A percentile compares a stretch with the other conserved stretches of the same genome.
Conservation (phyloP, 1,140 invertebrate genomes). For the Tribolium castaneum region DNA sequence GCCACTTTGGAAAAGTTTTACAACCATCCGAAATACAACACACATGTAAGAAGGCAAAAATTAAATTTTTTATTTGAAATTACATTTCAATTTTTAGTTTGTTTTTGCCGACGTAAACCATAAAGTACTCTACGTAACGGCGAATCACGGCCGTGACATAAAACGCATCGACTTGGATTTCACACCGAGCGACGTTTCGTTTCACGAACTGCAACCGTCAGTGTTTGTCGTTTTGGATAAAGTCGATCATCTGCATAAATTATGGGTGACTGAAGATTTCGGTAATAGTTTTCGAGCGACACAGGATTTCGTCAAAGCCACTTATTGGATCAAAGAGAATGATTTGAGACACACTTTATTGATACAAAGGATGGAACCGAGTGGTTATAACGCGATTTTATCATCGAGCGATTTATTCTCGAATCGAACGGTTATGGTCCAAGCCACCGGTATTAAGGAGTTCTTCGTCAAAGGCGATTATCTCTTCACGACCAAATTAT, state of each 20-base stretch:
- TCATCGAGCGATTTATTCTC: slow-evolving; percentile 66
- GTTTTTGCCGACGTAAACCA: slow-evolving; percentile 85
- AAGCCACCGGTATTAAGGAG: slow-evolving; percentile 79
- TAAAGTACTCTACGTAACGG: slow-evolving; percentile 81
- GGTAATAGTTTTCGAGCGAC: slow-evolving; percentile 77
- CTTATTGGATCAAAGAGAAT: slow-evolving; percentile 73
- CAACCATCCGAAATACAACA: slow-evolving; percentile 81
- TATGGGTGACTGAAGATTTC: slow-evolving; percentile 82
- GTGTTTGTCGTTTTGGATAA: slow-evolving; percentile 79
- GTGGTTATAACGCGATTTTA: slow-evolving; percentile 71
- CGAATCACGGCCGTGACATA: slow-evolving; percentile 78
- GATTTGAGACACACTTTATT: slow-evolving; percentile 67
- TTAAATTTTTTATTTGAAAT: not conserved
- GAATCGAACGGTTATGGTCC: slow-evolving; percentile 63
- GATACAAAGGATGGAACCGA: slow-evolving; percentile 76
- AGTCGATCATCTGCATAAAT: slow-evolving; percentile 70
- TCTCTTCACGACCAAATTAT: slow-evolving; percentile 80
- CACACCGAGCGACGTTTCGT: slow-evolving; percentile 79
- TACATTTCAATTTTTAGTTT: slow-evolving; percentile 70
- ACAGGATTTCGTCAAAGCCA: slow-evolving; percentile 80
- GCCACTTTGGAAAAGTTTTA: slow-evolving; percentile 85
- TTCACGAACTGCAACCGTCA: slow-evolving; percentile 75
- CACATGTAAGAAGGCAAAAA: slow-evolving; percentile 72
- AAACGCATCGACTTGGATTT: slow-evolving; percentile 73
- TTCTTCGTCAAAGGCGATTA: slow-evolving; percentile 86